These are phyloP conservation scores for Tonatia bakeri DNA, from an alignment of 2,113 vertebrate species.

Conservation along the genomic window DNA sequence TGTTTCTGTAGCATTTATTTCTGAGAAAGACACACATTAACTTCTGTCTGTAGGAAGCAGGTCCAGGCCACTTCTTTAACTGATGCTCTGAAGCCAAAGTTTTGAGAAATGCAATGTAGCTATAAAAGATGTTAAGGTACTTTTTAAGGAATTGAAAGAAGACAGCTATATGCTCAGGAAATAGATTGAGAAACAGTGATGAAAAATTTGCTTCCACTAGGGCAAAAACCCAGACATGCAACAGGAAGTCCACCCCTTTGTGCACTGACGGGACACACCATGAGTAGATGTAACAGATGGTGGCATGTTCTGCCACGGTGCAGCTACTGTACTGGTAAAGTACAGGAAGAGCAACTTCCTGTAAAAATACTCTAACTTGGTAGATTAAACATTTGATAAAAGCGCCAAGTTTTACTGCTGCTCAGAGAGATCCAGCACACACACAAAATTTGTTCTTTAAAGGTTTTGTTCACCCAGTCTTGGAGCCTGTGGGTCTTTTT, in stretches of 20 bases:
- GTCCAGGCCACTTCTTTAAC: background rate
- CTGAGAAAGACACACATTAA: background rate
- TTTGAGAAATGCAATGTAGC: background rate
- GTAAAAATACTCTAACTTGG: background rate
- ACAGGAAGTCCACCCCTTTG: background rate
- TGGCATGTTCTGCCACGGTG: background rate
- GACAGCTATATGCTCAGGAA: conserved; percentile 15
- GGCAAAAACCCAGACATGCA: background rate
- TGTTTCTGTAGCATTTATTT: background rate
- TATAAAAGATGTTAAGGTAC: background rate
- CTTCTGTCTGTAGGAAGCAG: background rate
- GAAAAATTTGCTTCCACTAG: background rate
- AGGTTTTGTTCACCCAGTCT: background rate
- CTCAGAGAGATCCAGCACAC: background rate
- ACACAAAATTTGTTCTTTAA: background rate
- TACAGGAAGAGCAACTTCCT: background rate
- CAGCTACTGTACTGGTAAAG: background rate
- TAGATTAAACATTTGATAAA: background rate
- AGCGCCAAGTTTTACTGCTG: background rate
- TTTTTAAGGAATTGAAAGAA: conserved; percentile 42
- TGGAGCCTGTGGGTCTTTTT: background rate
- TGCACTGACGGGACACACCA: rapidly evolving
- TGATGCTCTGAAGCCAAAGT: background rate
- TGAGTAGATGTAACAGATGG: rapidly evolving
- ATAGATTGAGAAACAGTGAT: background rate